Conservation (phyloP, 2,797 vertebrate genomes). For the Chromobotia macracanthus region DNA sequence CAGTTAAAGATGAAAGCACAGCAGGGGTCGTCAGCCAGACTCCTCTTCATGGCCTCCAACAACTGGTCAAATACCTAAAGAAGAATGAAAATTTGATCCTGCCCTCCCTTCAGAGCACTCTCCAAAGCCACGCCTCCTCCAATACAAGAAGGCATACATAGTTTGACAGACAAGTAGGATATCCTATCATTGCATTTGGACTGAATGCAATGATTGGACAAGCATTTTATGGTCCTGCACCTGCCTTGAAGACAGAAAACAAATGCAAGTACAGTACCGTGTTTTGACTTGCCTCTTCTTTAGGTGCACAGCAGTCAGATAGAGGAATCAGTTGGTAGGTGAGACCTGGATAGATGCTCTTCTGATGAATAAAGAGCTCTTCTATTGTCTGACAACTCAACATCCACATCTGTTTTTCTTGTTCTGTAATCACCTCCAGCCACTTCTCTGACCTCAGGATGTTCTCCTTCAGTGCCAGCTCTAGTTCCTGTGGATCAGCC, state of each 20-base stretch:
- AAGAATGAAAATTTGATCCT: neutral
- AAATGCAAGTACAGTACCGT: neutral
- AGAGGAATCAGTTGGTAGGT: constrained; percentile 80
- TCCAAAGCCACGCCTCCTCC: too few relatives aligned
- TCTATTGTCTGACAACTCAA: constrained; percentile 79
- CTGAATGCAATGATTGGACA: too few relatives aligned
- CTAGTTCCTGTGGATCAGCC: constrained; percentile 72
- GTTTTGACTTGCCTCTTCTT: constrained; percentile 76
- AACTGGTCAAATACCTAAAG: constrained; percentile 82
- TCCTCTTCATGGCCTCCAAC: constrained; percentile 72
- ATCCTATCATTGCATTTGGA: too few relatives aligned
- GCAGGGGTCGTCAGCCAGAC: constrained; percentile 71
- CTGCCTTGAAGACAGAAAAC: too few relatives aligned
- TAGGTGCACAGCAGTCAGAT: constrained; percentile 79
- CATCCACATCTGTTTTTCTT: constrained; percentile 78
- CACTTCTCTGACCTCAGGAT: constrained; percentile 74
- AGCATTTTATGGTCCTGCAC: too few relatives aligned
- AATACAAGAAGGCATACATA: too few relatives aligned
- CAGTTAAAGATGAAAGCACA: constrained; percentile 85
- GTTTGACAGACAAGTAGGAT: too few relatives aligned
- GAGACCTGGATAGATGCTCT: constrained; percentile 70
- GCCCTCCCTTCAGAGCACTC: too few relatives aligned
- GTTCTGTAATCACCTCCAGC: constrained; percentile 74
- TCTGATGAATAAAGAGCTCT: constrained; percentile 82
- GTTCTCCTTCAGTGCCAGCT: constrained; percentile 76